Base-by-base conservation (phyloP, 2,113 vertebrate genomes). In the Scomber scombrus region DNA sequence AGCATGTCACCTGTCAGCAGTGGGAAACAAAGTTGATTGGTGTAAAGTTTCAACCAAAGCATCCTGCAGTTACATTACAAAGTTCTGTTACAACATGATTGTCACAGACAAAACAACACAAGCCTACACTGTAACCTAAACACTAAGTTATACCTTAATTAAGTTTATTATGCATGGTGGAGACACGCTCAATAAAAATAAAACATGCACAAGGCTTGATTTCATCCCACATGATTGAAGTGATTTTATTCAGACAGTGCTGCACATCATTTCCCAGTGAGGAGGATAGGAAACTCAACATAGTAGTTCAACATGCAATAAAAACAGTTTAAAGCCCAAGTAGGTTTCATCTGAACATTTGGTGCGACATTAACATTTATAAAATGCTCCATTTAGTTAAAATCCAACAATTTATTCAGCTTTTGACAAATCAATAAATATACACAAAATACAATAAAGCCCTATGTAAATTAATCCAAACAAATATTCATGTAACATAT, bases 391-490 rank as follows among this genome's bases (percentile, higher is more conserved):
- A 47, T 14, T 13, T 2, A 51, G 14, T 47, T 31, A 58, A 65
- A 64, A 31, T 52, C 7, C 1, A 71, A 54, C 14, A 62, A 18
- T 31, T 34, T 5, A 50, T 46, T 45, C 49, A 70, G 13, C 1
- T 47, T 40, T 16, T 70, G 23, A 75, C 23, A 78, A 19, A 47
- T 81, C 0, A 91, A 92, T 92, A 90, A 89, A 89, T 90, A 88
- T 21, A 67, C 6, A 85, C 16, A 72, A 82, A 80, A 84, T 49
- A 73, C 31, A 82, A 52, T n/a, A 67, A 60, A 78, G 19, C 10
- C 51, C 4, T 43, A 57, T 60, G 43, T 16, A 14, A 70, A 73
- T 43, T 3, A 15, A 72, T 57, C 52, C 15, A 5, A 4, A 72
- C 11, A 58, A 80, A 58, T 11, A 11, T 55, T 11, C 7, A 79